phyloP scores from a whole-genome alignment of 2,113 vertebrate species.

The Triplophysa dalaica region DNA sequence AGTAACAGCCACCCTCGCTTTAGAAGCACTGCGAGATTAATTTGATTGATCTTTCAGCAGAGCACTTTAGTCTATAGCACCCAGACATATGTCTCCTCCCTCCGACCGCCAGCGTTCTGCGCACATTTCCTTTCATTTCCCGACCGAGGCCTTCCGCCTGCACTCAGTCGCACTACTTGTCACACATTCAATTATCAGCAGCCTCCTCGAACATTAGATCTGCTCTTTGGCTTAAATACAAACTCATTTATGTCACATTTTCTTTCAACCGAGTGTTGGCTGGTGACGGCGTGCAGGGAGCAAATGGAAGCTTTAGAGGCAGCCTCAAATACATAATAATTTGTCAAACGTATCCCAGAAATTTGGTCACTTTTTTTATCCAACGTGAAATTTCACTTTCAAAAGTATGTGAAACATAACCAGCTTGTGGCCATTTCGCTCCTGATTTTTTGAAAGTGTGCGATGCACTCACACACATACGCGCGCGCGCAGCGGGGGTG shows the following conservation, averaged over 20 bases:
- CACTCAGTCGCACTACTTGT: slow-evolving; percentile 29
- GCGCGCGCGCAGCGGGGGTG: slow-evolving; percentile 46
- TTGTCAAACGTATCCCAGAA: background rate
- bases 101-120: slow-evolving; percentile 10
- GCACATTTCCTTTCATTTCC: slow-evolving; percentile 29
- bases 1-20: background rate
- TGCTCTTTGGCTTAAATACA: slow-evolving; percentile 21
- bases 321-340: background rate
- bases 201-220: slow-evolving; percentile 29
- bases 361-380: slow-evolving; percentile 24
- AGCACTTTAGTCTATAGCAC: slow-evolving; percentile 36
- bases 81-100: slow-evolving; percentile 29
- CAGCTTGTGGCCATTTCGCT: slow-evolving; percentile 48
- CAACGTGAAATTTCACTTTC: slow-evolving; percentile 25
- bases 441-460: slow-evolving; percentile 35
- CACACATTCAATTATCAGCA: slow-evolving; percentile 26
- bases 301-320: slow-evolving; percentile 11
- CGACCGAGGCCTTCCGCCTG: slow-evolving; percentile 23
- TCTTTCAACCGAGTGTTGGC: background rate
- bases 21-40: slow-evolving; percentile 26
- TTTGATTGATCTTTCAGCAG: slow-evolving; percentile 37
- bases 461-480: slow-evolving; percentile 41
- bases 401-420: slow-evolving; percentile 38
- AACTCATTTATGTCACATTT: slow-evolving; percentile 32
- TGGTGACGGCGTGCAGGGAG: background rate